phyloP scores from a whole-genome alignment of 37 sponge, comb jelly and placozoan species.

The Amphimedon queenslandica region DNA sequence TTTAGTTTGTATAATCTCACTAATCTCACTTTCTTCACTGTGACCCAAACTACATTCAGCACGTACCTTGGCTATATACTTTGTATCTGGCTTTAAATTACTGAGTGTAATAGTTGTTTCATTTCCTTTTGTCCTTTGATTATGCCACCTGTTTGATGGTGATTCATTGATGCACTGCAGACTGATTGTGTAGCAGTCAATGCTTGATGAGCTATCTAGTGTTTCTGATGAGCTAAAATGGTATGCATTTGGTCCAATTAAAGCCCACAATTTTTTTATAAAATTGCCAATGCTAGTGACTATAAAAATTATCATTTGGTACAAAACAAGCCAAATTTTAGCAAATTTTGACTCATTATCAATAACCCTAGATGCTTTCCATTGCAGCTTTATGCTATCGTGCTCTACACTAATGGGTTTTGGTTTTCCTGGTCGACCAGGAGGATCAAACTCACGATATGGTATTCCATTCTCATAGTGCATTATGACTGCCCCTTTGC shows the following conservation, averaged over 20 bases:
- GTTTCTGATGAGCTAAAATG: no score
- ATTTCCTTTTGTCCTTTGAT: not conserved
- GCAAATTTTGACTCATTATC: no score
- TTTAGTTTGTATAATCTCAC: no score
- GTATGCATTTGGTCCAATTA: no score
- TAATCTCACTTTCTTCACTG: not conserved
- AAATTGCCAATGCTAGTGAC: no score
- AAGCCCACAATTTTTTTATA: no score
- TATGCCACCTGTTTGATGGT: conserved; percentile 3
- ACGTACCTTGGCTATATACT: not conserved
- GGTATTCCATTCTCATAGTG: not conserved
- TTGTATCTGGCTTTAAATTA: not conserved
- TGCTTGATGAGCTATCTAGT: not conserved
- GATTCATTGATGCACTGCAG: not conserved
- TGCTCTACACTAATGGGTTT: not conserved
- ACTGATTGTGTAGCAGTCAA: not conserved
- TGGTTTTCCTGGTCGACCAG: not conserved
- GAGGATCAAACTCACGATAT: not conserved
- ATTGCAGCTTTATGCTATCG: not conserved
- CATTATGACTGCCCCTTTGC: no score
- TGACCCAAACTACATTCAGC: conserved; percentile 13
- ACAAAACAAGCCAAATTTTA: no score
- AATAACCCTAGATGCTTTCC: not conserved
- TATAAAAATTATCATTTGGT: no score
- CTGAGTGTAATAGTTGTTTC: not conserved